Conservation (phyloP, 1,140 invertebrate species). For the Bathynomus jamesi region DNA sequence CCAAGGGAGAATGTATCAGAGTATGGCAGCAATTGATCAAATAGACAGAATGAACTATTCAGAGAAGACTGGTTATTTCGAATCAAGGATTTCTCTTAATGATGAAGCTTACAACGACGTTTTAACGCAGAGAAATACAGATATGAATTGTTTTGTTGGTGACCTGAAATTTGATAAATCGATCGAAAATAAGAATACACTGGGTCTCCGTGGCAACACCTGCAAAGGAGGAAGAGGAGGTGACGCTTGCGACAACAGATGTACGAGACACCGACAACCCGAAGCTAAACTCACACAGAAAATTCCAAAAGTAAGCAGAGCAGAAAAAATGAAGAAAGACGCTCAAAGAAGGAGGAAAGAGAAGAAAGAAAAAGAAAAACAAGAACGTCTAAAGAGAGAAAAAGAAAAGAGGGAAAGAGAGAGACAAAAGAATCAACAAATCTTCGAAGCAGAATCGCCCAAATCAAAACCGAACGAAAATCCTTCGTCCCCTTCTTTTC, state of each 20-base stretch:
- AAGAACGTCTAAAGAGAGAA: constrained; percentile 3
- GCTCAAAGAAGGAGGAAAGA: constrained; percentile 28
- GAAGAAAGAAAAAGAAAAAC: constrained; percentile 28
- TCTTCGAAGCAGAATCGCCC: background rate
- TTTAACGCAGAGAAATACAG: constrained; percentile 32
- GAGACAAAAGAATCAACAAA: background rate
- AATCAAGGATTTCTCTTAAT: constrained; percentile 29
- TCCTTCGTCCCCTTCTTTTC: constrained; percentile 22
- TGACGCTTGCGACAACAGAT: constrained; percentile 16
- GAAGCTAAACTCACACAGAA: constrained; percentile 23
- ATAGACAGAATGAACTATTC: constrained; percentile 23
- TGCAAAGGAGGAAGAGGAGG: constrained; percentile 16
- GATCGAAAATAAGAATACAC: background rate
- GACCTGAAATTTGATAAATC: background rate
- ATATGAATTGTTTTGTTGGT: background rate
- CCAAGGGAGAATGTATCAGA: constrained; percentile 30
- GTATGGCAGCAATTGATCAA: constrained; percentile 33
- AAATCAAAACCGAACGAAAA: background rate
- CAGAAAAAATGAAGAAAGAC: constrained; percentile 31
- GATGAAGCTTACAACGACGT: constrained; percentile 30
- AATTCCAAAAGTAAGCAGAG: constrained; percentile 17
- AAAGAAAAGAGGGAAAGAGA: constrained; percentile 12
- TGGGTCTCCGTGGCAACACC: constrained; percentile 8
- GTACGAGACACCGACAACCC: constrained; percentile 16
- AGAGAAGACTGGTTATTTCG: constrained; percentile 17